Base-by-base conservation (phyloP, 92 coral and sea anemone genomes). In the Palythoa heliodiscus region DNA sequence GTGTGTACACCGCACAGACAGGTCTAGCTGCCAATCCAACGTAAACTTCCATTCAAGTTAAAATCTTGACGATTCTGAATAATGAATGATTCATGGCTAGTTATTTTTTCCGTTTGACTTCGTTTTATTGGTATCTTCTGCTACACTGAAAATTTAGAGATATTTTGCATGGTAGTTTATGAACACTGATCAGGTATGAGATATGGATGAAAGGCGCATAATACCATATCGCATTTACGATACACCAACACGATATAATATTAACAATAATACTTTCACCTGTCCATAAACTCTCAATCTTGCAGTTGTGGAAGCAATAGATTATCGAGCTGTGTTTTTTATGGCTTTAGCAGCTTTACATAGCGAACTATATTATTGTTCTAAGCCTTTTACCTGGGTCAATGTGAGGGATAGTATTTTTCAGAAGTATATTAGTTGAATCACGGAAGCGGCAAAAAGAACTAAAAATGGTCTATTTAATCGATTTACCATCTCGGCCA, bases 201-300 rank as follows among this genome's bases (percentile, higher is more conserved):
- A 35, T 58, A 61, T 61, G 10, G 3, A 15, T 64, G 16, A 38
- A 77, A 29, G 53, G 7, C 8, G 61, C 0, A 6, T 63, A 48
- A 78, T 78, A 58, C 25, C 52, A n/a, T 64, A 79, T 63, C 66
- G 20, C 73, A 40, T 20, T 35, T 15, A 17, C 66, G 43, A 23
- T 67, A 63, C 22, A 48, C 55, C 66, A 55, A 77, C 39, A 66
- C 73, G 66, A 80, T 14, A 50, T 53, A 76, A 53, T 22, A 52
- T 16, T 14, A 70, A 29, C 35, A 22, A 70, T 64, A 40, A 70
- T 67, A 73, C 23, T 17, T 38, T 5, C 66, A 47, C 24, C 38
- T 43, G 66, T 63, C 38, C 22, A 23, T 52, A 16, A 43, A 5
- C 50, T 1, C 50, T 43, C 50, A 43, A 43, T 43, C 50, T 43